Evolutionary conservation across 1,140 invertebrate genomes (phyloP), one percentile per base, ranked within the genome.

Genomic region (Anagrus nilaparvatae): DNA sequence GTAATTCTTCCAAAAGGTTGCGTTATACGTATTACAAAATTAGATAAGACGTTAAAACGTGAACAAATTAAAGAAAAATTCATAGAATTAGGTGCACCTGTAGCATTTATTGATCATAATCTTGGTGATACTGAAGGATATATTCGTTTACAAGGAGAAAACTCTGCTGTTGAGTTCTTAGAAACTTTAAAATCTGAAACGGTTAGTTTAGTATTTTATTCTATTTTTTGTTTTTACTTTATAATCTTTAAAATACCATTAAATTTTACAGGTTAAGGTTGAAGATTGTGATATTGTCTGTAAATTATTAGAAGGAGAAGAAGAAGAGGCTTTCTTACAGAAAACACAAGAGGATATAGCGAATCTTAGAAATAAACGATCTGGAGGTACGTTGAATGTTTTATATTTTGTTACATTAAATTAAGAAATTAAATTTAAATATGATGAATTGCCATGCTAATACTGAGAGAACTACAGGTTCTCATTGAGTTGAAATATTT

Each of bases 21-120:
- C 8, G 69, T 87, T 27, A 58, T 90, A 8, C 67, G 79, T 36
- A 73, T 89, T 30, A 72, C 65, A 27, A 76, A 77, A 19, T 65
- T 77, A 14, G 58, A 68, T 4, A 70, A 75, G n/a, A 74, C 72
- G n/a, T 73, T 75, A 14, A 73, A 69, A 3, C 69, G 80, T 23
- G 84, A 88, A 57, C 67, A 79, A 50, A 74, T 91, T 10, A 84
- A 79, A 54, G 73, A 77, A 43, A 74, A 75, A 33, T 65, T 89
- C 12, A 65, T 66, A 14, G 70, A 79, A 51, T 52, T 75, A 18
- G 76, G 74, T 35, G 71, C 66, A 4, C 73, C 76, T 44, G 72
- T 87, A 16, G 79, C 78, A 3, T 90, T 74, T 60, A 71, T 89
- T 43, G 82, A 87, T 51, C 88, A 78, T 55, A 77, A 75, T 45